Percentiles rank a stretch among this genome's conserved stretches.
Evolutionary conservation across 2,113 vertebrate species (phyloP).

Genomic region (Hymenochirus boettgeri): DNA sequence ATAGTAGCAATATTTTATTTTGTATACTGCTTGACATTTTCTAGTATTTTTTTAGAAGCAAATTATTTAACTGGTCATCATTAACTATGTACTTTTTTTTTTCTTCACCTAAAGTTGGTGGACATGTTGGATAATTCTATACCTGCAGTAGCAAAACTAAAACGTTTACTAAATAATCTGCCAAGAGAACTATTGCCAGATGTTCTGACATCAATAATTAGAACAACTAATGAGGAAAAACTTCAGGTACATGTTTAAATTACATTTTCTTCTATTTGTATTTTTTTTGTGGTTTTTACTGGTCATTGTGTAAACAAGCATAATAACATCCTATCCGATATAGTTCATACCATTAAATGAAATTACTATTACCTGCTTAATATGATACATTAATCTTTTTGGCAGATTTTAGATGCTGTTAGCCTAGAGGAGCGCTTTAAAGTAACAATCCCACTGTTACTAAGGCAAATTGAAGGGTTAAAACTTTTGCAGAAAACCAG

Average conservation of each 20-base stretch:
- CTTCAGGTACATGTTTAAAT: slow-evolving; percentile 72
- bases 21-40: no score
- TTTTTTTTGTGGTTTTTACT: no score
- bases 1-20: no score
- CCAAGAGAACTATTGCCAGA: slow-evolving; percentile 89
- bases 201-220: slow-evolving; percentile 88
- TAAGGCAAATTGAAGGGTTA: slow-evolving; percentile 88
- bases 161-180: slow-evolving; percentile 83
- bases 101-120: slow-evolving; percentile 65
- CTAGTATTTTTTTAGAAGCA: no score
- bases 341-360: no score
- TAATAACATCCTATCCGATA: no score
- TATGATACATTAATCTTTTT: no score
- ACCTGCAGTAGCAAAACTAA: slow-evolving; percentile 88
- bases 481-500: slow-evolving; percentile 89
- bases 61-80: no score
- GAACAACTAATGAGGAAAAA: slow-evolving; percentile 90
- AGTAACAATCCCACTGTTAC: slow-evolving; percentile 85
- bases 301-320: no score
- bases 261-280: not conserved
- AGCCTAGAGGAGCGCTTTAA: slow-evolving; percentile 88
- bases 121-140: slow-evolving; percentile 94
- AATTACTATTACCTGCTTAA: no score
- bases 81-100: not conserved
- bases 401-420: slow-evolving; percentile 87